Base-by-base conservation (phyloP, 2,888 invertebrate genomes). In the Lapara coniferarum region DNA sequence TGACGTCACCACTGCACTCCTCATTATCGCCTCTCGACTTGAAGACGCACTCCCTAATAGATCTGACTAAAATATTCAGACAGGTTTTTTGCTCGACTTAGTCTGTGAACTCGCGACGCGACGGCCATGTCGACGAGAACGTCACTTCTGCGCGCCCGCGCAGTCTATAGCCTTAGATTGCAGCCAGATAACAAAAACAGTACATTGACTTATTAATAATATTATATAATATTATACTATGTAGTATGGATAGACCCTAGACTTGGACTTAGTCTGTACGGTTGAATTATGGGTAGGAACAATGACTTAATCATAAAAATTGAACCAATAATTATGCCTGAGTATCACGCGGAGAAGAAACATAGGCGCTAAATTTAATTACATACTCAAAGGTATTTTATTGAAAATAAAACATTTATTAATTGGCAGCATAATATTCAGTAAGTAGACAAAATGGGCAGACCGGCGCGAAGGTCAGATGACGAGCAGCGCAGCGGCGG, bases 1-100 rank as follows among this genome's bases (percentile, higher is more conserved):
- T 91, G 90, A 91, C 91, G 91, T 91, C 92, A 91, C 85, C 86
- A 86, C 87, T 92, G 91, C 92, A 92, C 89, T 91, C 89, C 90
- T 91, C 91, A 90, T 91, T 91, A 91, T 91, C 90, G 90, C 91
- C 89, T 91, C 90, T 89, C 86, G 85, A 85, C 86, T 86, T 81
- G 82, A 86, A 88, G 85, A 87, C 87, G 85, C 84, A 85, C 85
- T 87, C 85, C 86, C 88, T 84, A 84, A 84, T 85, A 85, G 84
- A 85, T 84, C 84, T 82, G 82, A 83, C 82, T 82, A 83, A 85
- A 85, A 84, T 83, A 82, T 82, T 84, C 81, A 80, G 81, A 83
- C 83, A 81, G 85, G 83, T 84, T 84, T 84, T 81, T 84, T 83
- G 81, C 76, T 78, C 78, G 79, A 79, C 80, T 75, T 82, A 82